A percentile compares a stretch with the other conserved stretches of the same genome.
Evolutionary conservation across 2,888 invertebrate genomes (phyloP).

Genomic region (Temnothorax unifasciatus): DNA sequence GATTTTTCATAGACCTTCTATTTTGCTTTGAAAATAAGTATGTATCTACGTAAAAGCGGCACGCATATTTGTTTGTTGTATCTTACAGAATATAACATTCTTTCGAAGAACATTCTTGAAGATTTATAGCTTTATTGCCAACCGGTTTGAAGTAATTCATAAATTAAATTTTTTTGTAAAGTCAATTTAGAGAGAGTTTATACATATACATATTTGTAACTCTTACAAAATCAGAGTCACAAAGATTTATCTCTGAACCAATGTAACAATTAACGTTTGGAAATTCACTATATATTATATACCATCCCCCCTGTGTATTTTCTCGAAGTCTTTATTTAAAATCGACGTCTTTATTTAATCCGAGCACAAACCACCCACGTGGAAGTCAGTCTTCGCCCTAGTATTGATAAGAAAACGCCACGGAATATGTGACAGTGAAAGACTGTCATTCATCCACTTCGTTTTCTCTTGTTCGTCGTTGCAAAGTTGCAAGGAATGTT

Average conservation of each 20-base stretch:
- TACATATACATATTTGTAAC: neutral
- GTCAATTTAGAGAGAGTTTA: no score
- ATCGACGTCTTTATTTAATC: neutral
- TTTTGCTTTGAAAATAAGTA: neutral
- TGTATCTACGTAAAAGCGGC: neutral
- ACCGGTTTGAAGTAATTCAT: neutral
- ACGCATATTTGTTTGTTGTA: neutral
- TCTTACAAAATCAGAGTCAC: neutral
- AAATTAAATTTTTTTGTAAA: neutral
- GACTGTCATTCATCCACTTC: conserved; percentile 2
- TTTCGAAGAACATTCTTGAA: neutral
- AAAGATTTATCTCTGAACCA: neutral
- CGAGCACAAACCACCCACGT: neutral
- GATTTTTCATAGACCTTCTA: neutral
- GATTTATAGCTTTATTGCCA: neutral
- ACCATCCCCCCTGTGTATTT: neutral
- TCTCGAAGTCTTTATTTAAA: conserved; percentile 5
- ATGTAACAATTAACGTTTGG: neutral
- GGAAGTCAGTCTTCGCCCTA: neutral
- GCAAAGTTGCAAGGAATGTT: neutral
- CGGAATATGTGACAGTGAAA: conserved; percentile 14
- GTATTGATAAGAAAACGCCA: neutral
- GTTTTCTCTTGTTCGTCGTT: neutral
- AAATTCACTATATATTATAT: neutral
- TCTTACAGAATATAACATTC: neutral